Conservation (phyloP, 2,113 vertebrate genomes). For the Chaetorhynchus papuensis region DNA sequence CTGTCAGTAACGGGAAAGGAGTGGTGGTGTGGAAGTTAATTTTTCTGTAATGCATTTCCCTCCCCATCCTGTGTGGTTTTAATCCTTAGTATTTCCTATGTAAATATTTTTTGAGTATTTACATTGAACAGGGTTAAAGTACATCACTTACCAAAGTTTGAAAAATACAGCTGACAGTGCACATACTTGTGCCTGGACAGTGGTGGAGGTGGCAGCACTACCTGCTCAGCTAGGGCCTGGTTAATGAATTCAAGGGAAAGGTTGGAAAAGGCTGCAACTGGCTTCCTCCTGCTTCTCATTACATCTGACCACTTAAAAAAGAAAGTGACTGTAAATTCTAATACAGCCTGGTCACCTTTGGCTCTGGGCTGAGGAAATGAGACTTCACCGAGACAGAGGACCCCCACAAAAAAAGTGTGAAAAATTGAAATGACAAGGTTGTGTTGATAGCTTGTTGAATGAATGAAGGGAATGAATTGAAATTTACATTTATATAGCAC, state of each 20-base stretch:
- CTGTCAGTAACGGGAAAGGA: background rate
- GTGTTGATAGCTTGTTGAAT: conserved; percentile 54
- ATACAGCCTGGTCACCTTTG: conserved; percentile 33
- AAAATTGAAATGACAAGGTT: conserved; percentile 70
- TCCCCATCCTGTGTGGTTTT: background rate
- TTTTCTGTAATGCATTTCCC: background rate
- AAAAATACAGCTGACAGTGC: background rate
- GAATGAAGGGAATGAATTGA: conserved; percentile 48
- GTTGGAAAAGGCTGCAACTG: background rate
- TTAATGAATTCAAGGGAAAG: background rate
- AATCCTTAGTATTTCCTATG: background rate
- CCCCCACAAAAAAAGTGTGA: conserved; percentile 61
- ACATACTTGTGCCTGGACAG: background rate
- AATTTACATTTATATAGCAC: conserved; percentile 78
- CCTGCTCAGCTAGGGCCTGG: background rate
- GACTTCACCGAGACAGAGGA: conserved; percentile 11
- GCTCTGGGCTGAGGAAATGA: conserved; percentile 15
- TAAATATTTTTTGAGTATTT: background rate
- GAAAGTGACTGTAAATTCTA: background rate
- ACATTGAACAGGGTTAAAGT: background rate
- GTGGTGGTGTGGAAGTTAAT: background rate
- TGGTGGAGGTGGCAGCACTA: background rate
- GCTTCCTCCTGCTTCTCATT: background rate
- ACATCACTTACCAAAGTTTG: background rate
- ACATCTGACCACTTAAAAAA: background rate